phyloP scores from a whole-genome alignment of 1,140 invertebrate genomes.

The Solenopsis invicta region DNA sequence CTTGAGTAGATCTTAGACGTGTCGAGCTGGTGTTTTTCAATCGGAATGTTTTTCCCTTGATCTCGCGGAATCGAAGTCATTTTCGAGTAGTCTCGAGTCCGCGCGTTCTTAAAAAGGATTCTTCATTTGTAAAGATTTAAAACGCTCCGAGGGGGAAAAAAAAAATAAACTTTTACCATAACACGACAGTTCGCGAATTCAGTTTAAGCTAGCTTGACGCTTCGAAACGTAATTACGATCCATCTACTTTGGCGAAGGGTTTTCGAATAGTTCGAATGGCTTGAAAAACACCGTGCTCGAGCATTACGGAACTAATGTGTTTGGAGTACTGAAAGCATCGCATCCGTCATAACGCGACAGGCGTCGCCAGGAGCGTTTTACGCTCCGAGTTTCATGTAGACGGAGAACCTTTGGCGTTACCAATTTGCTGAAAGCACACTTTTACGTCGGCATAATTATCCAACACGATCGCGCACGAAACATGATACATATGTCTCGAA shows the following conservation, averaged over 20 bases:
- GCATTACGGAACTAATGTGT: slow-evolving; percentile 47
- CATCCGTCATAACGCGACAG: slow-evolving; percentile 33
- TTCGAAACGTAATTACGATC: neutral
- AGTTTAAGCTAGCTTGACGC: neutral
- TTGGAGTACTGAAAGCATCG: slow-evolving; percentile 51
- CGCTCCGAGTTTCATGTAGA: slow-evolving; percentile 1
- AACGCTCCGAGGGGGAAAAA: neutral
- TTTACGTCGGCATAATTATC: slow-evolving; percentile 6
- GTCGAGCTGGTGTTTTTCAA: slow-evolving; percentile 57
- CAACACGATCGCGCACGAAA: neutral
- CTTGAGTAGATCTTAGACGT: slow-evolving; percentile 16
- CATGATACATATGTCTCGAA: neutral
- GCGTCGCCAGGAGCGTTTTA: neutral
- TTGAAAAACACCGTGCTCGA: slow-evolving; percentile 60
- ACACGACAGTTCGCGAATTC: neutral
- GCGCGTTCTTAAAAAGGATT: neutral
- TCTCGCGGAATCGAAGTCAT: neutral
- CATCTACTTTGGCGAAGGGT: neutral
- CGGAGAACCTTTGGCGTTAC: neutral
- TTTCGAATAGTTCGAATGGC: slow-evolving; percentile 22
- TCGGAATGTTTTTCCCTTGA: neutral
- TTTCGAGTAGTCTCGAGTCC: neutral
- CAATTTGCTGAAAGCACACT: slow-evolving; percentile 33
- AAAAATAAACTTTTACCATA: neutral
- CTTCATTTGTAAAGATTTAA: neutral